Conservation (phyloP, 1,140 invertebrate genomes). For the Cylas formicarius region DNA sequence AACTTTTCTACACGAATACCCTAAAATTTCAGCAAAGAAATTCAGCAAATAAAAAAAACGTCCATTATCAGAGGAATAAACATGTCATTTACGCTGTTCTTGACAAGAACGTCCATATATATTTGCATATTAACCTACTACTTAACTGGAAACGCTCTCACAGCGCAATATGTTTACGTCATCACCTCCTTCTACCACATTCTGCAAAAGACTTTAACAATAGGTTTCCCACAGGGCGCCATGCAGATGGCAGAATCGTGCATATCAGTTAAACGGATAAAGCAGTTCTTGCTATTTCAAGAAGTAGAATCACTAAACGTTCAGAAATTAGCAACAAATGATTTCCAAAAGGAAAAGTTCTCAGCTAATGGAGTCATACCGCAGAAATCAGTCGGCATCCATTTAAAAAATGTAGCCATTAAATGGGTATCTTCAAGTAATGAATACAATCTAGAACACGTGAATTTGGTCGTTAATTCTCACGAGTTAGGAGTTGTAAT, state of each 20-base stretch:
- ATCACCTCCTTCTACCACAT: conserved; percentile 67
- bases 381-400: conserved; percentile 2
- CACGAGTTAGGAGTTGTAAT: conserved; percentile 59
- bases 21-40: conserved; percentile 28
- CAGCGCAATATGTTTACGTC: conserved; percentile 66
- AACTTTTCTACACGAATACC: background rate
- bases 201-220: conserved; percentile 60
- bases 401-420: conserved; percentile 48
- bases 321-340: background rate
- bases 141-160: conserved; percentile 57
- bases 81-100: conserved; percentile 63
- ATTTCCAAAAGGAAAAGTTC: background rate
- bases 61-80: conserved; percentile 62
- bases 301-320: conserved; percentile 14
- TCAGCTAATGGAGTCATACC: background rate
- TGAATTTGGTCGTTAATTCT: conserved; percentile 46
- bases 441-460: conserved; percentile 49
- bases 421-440: conserved; percentile 50
- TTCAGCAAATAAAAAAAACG: conserved; percentile 28
- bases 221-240: conserved; percentile 59
- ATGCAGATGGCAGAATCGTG: conserved; percentile 53
- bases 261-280: conserved; percentile 59
- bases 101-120: conserved; percentile 68
- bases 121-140: conserved; percentile 68
- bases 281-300: conserved; percentile 47